Base-by-base conservation (phyloP, 2,113 vertebrate species). In the Semicossyphus pulcher region DNA sequence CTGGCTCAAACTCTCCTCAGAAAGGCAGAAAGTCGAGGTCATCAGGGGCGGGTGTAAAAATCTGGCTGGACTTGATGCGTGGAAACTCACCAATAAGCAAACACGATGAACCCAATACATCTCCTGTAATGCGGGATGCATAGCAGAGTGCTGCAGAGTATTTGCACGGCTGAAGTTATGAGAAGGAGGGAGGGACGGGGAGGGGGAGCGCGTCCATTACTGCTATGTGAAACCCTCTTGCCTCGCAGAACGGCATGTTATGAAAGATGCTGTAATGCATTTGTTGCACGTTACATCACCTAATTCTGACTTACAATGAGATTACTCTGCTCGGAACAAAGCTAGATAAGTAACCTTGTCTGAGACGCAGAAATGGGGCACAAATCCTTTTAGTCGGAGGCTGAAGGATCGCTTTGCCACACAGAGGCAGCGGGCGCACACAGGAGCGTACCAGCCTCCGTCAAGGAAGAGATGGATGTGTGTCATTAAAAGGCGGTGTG, bases 281-380 rank as follows among this genome's bases (percentile, higher is more conserved):
- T 87, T 86, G 85, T 85, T 80, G 80, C 57, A 26, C 56, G 85
- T 88, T 90, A 88, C 88, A 89, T 87, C 81, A 87, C 86, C 83
- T 86, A 78, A 85, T 85, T 86, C 76, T 80, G 85, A 88, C 76
- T 86, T 83, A 81, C 76, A 88, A 91, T 86, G 83, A 86, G 90
- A 90, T 90, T 91, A 91, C 15, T 45, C 58, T 61, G 83, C 64
- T 88, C 76, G 63, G 82, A 84, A 87, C 85, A 87, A 76, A 89
- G 90, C 90, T 76, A 54, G 74, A 85, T 86, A 78, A 88, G 84
- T 88, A 89, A 87, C 88, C 86, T 78, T 73, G 86, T 87, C 88
- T 90, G 86, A 88, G 85, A 85, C 18, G 71, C 82, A 85, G 57
- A 91, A 84, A 81, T 83, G 83, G 83, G 83, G 65, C 86, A 88